A percentile compares a stretch with the other conserved stretches of the same genome.
These are phyloP conservation scores for Drosophila ogumai DNA, from an alignment of 1,140 invertebrate genomes.

Conservation along the genomic window DNA sequence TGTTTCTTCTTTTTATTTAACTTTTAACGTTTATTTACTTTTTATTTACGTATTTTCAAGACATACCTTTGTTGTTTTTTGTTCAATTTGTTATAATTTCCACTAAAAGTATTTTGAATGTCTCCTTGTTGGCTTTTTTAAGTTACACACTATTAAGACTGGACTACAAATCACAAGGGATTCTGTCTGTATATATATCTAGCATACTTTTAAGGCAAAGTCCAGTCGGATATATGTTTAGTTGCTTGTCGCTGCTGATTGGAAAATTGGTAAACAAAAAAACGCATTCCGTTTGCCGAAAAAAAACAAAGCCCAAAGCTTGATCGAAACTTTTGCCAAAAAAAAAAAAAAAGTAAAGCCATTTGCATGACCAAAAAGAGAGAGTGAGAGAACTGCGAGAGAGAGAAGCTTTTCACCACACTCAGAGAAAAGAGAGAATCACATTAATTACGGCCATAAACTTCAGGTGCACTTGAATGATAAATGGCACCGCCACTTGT, in stretches of 20 bases:
- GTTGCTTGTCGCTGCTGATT: constrained; percentile 31
- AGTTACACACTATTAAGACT: constrained; percentile 51
- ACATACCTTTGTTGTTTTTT: neutral
- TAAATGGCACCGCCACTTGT: constrained; percentile 17
- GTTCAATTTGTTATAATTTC: neutral
- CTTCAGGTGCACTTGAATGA: constrained; percentile 16
- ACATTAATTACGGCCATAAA: constrained; percentile 15
- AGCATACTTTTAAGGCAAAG: constrained; percentile 78
- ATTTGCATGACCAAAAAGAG: neutral
- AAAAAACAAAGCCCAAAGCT: constrained; percentile 28
- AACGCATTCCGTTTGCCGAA: constrained; percentile 11
- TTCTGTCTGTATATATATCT: constrained; percentile 38
- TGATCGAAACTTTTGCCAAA: constrained; percentile 41
- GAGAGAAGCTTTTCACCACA: constrained; percentile 39
- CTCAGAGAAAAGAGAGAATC: constrained; percentile 10
- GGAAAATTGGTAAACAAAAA: constrained; percentile 2
- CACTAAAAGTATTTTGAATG: constrained; percentile 12
- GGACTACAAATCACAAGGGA: constrained; percentile 76
- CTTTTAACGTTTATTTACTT: neutral
- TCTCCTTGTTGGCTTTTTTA: neutral
- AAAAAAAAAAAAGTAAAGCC: constrained; percentile 22
- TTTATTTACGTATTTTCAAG: neutral
- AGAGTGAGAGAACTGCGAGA: neutral
- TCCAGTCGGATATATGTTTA: constrained; percentile 58
- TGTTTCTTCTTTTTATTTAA: neutral